Percentiles rank a stretch among this genome's conserved stretches.
phyloP scores from a whole-genome alignment of 2,797 vertebrate species.

The Onychomys torridus region DNA sequence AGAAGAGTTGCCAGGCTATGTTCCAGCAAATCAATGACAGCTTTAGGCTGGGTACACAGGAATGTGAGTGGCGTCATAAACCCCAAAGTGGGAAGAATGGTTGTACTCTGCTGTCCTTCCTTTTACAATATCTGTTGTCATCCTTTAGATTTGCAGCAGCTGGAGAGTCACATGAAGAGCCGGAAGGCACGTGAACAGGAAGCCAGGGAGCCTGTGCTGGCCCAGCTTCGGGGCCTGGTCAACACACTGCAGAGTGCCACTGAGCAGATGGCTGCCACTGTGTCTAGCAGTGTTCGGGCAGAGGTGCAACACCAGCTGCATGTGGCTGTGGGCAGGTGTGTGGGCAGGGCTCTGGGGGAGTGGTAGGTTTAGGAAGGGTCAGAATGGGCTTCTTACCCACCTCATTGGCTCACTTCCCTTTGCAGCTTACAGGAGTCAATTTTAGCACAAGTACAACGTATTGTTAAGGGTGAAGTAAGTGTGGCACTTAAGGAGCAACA shows the following conservation, averaged over 20 bases:
- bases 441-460: conserved; percentile 95
- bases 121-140: conserved; percentile 9
- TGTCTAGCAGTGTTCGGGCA: conserved; percentile 91
- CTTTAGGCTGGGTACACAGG: conserved; percentile 98
- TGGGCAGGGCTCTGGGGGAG: conserved; percentile 31
- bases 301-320: conserved; percentile 98
- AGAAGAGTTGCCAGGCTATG: conserved; percentile 99
- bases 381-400: neutral
- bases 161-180: conserved; percentile 95
- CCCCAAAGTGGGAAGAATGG: neutral
- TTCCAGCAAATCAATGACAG: conserved; percentile 99
- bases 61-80: conserved; percentile 91
- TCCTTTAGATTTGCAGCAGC: conserved; percentile 89
- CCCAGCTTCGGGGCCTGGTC: conserved; percentile 94
- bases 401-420: conserved; percentile 42
- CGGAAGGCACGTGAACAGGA: conserved; percentile 95
- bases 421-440: conserved; percentile 97
- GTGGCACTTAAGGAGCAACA: conserved; percentile 99
- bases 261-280: conserved; percentile 92
- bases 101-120: neutral
- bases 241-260: conserved; percentile 92
- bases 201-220: conserved; percentile 91
- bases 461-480: conserved; percentile 97
- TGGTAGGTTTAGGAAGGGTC: neutral
- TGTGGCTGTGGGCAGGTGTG: conserved; percentile 96